Conservation (phyloP, 2,113 vertebrate genomes). For the Nerophis lumbriciformis region DNA sequence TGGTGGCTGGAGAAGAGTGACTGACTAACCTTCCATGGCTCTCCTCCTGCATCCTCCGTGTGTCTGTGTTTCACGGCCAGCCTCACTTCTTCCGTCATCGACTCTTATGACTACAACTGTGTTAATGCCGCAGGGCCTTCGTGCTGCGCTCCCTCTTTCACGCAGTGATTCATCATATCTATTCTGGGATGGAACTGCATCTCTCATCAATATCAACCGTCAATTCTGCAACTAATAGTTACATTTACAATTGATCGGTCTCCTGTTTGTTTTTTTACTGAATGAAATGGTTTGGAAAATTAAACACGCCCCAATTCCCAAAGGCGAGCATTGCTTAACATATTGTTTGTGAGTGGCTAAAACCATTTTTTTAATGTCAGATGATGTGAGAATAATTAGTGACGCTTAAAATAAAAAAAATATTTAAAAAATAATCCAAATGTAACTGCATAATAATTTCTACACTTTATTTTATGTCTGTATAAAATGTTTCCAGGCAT, state of each 20-base stretch:
- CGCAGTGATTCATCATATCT: constrained; percentile 25
- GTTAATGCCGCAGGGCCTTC: constrained; percentile 24
- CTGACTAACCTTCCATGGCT: constrained; percentile 27
- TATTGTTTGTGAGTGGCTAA: background rate
- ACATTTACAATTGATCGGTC: constrained; percentile 1
- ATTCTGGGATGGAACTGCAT: constrained; percentile 29
- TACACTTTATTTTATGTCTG: too few relatives aligned
- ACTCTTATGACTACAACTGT: constrained; percentile 16
- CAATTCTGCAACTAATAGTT: background rate
- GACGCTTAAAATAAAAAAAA: too few relatives aligned
- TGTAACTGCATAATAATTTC: too few relatives aligned
- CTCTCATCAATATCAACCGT: constrained; percentile 13
- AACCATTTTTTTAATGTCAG: background rate
- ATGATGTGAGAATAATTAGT: too few relatives aligned
- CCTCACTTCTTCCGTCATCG: constrained; percentile 27
- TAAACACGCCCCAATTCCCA: background rate
- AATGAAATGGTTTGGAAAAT: background rate
- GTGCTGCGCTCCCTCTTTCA: constrained; percentile 12
- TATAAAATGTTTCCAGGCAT: too few relatives aligned
- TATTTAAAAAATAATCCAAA: too few relatives aligned
- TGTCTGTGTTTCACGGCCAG: constrained; percentile 29
- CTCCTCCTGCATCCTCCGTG: constrained; percentile 23
- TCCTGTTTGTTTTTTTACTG: constrained; percentile 1
- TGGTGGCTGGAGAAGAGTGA: constrained; percentile 55
- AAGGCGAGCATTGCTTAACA: background rate